These are phyloP conservation scores for Didymodactylos carnosus DNA, from an alignment of 2,888 invertebrate genomes.

Conservation along the genomic window DNA sequence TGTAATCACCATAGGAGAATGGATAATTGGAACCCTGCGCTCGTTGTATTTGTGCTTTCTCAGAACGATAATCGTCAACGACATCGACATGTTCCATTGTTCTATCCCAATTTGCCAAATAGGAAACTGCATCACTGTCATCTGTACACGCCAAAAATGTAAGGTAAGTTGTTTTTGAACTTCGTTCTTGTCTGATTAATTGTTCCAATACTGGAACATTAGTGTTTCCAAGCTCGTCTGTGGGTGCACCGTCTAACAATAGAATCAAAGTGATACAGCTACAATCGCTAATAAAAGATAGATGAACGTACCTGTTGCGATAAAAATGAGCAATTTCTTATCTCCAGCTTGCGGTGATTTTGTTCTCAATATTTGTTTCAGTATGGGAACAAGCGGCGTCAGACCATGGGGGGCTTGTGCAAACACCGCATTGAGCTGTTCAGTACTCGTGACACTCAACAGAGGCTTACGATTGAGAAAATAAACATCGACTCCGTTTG, in stretches of 20 bases:
- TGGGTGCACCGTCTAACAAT: neutral
- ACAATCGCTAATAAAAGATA: neutral
- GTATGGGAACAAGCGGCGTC: neutral
- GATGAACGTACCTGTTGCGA: conserved; percentile 8
- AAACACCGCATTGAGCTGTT: neutral
- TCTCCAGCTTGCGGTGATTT: neutral
- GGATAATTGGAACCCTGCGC: neutral
- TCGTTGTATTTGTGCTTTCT: neutral
- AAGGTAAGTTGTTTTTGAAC: neutral
- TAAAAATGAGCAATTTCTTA: conserved; percentile 7
- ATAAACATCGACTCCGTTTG: conserved; percentile 8
- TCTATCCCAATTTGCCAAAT: conserved; percentile 12
- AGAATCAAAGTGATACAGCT: too few relatives aligned
- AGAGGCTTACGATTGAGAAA: conserved; percentile 5
- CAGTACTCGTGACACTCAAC: neutral
- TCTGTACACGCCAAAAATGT: conserved; percentile 13
- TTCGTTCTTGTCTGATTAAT: neutral
- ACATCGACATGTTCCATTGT: conserved; percentile 8
- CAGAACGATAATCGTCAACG: conserved; percentile 12
- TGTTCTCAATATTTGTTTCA: neutral
- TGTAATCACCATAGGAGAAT: conserved; percentile 14
- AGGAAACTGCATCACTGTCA: conserved; percentile 4
- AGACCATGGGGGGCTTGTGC: neutral
- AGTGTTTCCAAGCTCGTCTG: conserved; percentile 3
- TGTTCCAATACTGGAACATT: conserved; percentile 2